Evolutionary conservation across 2,113 vertebrate species (phyloP), one percentile per base, ranked within the genome.

Genomic region (Sapajus apella): DNA sequence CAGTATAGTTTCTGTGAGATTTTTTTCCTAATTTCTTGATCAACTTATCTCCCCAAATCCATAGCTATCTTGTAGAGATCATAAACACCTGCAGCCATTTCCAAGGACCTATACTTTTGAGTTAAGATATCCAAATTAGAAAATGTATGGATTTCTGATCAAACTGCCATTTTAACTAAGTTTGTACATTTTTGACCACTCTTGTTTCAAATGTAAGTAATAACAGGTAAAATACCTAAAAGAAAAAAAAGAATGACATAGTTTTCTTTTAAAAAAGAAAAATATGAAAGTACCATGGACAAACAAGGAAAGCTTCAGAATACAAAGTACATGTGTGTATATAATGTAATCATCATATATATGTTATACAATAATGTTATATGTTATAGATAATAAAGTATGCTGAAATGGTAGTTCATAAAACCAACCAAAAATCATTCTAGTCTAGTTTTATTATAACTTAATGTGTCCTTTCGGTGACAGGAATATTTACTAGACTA

Each of bases 201-300:
- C 47, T 80, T 45, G 9, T 83, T 84, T 77, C 82, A 81, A 93
- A 87, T 8, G 13, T 17, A 45, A 66, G 27, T 4, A 56, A 47
- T 52, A 81, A 58, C 11, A 81, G 9, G 18, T 23, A 47, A 81
- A 90, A 61, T 14, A 66, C 9, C 20, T 37, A 70, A 82, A 58
- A 11, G 16, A 56, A 81, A 73, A 35, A 72, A n/a, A 79, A 52
- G 5, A 58, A 79, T 61, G 25, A 35, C 25, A 55, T n/a, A 20
- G 27, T 52, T 70, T 89, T 21, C 18, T 94, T 86, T 55, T 72
- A 90, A 64, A 91, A 61, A 23, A 21, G 12, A 32, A 90, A 66
- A 45, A 27, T 47, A 35, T 40, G 0, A 56, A 17, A 32, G 21
- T 40, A 27, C 4, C 20, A 77, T n/a, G 8, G 14, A 37, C 79